These are phyloP conservation scores for Rhogogaster chlorosoma DNA, from an alignment of 2,888 invertebrate species.

Conservation along the genomic window DNA sequence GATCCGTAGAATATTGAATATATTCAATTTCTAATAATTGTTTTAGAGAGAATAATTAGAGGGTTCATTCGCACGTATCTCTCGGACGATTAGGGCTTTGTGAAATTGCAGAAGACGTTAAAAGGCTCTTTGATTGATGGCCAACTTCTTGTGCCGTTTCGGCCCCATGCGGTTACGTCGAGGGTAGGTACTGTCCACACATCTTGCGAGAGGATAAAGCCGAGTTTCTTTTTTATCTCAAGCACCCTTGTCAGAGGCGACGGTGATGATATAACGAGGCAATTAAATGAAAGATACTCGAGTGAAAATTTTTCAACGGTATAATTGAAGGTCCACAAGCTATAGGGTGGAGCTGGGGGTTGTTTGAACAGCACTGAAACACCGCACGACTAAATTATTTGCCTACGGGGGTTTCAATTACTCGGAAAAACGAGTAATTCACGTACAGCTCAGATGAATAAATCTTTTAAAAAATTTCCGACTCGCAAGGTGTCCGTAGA, in stretches of 20 bases:
- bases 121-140: slow-evolving; percentile 22
- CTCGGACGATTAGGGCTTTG: background rate
- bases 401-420: background rate
- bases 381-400: background rate
- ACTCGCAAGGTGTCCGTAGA: background rate
- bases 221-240: background rate
- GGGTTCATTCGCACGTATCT: background rate
- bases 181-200: background rate
- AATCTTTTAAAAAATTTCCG: background rate
- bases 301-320: background rate
- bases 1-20: background rate
- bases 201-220: background rate
- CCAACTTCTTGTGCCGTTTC: background rate
- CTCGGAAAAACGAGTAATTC: background rate
- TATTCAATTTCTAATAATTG: background rate
- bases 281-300: background rate
- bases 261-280: background rate
- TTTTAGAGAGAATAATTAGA: background rate
- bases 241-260: background rate
- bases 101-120: slow-evolving; percentile 8
- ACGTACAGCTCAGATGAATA: background rate
- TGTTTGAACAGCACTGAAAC: background rate
- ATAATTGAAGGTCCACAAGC: background rate
- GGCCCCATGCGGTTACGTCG: background rate
- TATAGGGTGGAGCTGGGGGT: background rate